Percentiles rank a stretch among this genome's conserved stretches.
Conservation (phyloP, 2,113 vertebrate species). For the Alces alces region DNA sequence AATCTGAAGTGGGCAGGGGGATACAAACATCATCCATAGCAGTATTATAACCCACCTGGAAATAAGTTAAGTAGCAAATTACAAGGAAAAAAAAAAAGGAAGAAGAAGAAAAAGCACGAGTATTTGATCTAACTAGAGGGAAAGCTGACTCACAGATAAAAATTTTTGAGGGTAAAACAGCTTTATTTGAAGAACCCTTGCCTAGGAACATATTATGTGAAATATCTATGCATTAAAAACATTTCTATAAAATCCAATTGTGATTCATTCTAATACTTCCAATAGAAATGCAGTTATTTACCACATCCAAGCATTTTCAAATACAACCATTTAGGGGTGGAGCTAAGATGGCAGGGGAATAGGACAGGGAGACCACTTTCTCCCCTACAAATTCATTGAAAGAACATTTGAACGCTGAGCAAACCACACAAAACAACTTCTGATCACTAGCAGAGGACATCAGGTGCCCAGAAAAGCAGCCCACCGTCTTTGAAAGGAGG, state of each 20-base stretch:
- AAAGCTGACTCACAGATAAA: slow-evolving; percentile 12
- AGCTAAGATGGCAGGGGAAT: too few relatives aligned
- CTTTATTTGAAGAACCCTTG: neutral
- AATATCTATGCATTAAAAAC: slow-evolving; percentile 24
- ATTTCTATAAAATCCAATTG: slow-evolving; percentile 50
- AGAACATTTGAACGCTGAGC: too few relatives aligned
- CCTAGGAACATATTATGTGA: slow-evolving; percentile 17
- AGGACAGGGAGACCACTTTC: too few relatives aligned
- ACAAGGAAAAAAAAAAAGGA: neutral
- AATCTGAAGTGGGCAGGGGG: neutral
- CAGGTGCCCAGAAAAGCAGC: too few relatives aligned
- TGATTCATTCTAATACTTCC: slow-evolving; percentile 49
- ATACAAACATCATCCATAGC: neutral
- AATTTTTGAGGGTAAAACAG: neutral
- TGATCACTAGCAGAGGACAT: too few relatives aligned
- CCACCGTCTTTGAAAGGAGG: too few relatives aligned
- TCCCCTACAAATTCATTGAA: too few relatives aligned
- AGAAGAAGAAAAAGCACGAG: neutral
- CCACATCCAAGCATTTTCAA: slow-evolving; percentile 20
- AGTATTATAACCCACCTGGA: neutral
- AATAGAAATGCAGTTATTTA: slow-evolving; percentile 44
- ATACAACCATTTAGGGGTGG: neutral
- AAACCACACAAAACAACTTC: too few relatives aligned
- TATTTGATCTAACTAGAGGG: neutral
- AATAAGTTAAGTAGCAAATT: neutral